phyloP scores from a whole-genome alignment of 2,113 vertebrate genomes.

The Paralichthys olivaceus region DNA sequence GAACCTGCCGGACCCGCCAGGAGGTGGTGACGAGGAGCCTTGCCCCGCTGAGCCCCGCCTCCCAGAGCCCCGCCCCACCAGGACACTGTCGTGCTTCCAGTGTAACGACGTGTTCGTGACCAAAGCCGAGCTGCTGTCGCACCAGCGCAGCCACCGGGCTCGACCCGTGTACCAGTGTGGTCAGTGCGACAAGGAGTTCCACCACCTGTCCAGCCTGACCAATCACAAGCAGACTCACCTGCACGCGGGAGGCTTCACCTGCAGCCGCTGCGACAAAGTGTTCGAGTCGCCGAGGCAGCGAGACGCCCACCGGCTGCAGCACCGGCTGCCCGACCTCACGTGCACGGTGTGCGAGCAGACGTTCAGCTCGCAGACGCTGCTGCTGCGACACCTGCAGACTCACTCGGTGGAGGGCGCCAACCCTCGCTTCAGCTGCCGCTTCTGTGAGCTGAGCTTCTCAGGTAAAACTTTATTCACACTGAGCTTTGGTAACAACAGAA shows the following conservation, averaged over 20 bases:
- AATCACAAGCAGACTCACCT: conserved; percentile 73
- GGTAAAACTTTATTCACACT: conserved; percentile 17
- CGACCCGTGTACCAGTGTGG: conserved; percentile 69
- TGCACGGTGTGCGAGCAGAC: conserved; percentile 60
- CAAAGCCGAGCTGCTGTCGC: conserved; percentile 54
- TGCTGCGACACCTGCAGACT: conserved; percentile 69
- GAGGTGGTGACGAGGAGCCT: background rate
- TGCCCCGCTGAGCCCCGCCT: conserved; percentile 11
- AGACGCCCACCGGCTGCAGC: conserved; percentile 54
- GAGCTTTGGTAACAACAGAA: no score
- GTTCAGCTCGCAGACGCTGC: conserved; percentile 69
- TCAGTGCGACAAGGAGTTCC: conserved; percentile 63
- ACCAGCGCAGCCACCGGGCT: conserved; percentile 69
- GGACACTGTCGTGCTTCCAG: conserved; percentile 71
- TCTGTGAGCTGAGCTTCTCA: conserved; percentile 75
- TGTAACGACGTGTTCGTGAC: conserved; percentile 65
- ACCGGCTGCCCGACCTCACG: conserved; percentile 51
- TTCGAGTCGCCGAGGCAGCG: conserved; percentile 44
- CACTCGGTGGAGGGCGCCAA: conserved; percentile 59
- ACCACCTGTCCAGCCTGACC: conserved; percentile 71
- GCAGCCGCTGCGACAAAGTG: conserved; percentile 46
- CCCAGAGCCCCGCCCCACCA: conserved; percentile 7
- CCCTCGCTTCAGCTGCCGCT: conserved; percentile 70
- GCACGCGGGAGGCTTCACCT: conserved; percentile 36
- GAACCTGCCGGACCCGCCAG: background rate